Conservation (phyloP, 2,113 vertebrate genomes). For the Scortum barcoo region DNA sequence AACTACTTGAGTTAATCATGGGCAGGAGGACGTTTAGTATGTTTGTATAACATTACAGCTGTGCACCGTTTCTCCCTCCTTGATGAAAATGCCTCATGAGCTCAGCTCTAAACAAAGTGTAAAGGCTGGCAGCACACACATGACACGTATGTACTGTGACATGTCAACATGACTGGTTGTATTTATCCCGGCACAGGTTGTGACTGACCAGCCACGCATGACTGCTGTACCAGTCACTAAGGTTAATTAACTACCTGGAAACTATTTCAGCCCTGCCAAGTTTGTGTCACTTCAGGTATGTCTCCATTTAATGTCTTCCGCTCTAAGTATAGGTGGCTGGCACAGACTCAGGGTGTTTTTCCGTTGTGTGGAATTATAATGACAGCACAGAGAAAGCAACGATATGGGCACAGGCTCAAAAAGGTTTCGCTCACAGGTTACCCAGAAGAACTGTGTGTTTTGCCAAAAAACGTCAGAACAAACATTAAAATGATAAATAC, state of each 20-base stretch:
- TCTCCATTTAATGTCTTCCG: constrained; percentile 78
- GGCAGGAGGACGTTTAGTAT: constrained; percentile 40
- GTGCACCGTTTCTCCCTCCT: constrained; percentile 21
- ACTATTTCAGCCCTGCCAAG: constrained; percentile 80
- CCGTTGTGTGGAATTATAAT: constrained; percentile 68
- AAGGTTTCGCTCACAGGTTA: constrained; percentile 53
- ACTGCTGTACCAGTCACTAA: constrained; percentile 61
- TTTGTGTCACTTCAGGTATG: constrained; percentile 84
- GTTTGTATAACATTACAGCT: constrained; percentile 65
- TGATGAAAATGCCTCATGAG: constrained; percentile 70
- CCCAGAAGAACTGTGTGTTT: constrained; percentile 41
- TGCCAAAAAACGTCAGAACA: constrained; percentile 39
- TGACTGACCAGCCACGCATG: constrained; percentile 64
- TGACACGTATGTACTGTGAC: constrained; percentile 80
- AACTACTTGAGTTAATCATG: constrained; percentile 59
- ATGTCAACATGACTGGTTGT: constrained; percentile 79
- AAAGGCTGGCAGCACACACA: constrained; percentile 55
- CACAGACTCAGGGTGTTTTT: constrained; percentile 59
- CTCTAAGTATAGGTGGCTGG: constrained; percentile 76
- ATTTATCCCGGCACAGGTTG: constrained; percentile 73
- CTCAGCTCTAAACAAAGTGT: constrained; percentile 76
- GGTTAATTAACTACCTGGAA: constrained; percentile 84
- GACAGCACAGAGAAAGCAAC: constrained; percentile 64
- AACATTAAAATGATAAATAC: constrained; percentile 44
- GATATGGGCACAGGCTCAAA: constrained; percentile 52